A percentile compares a stretch with the other conserved stretches of the same genome.
Conservation (phyloP, 2,797 vertebrate genomes). For the Microctenopoma lineatum region DNA sequence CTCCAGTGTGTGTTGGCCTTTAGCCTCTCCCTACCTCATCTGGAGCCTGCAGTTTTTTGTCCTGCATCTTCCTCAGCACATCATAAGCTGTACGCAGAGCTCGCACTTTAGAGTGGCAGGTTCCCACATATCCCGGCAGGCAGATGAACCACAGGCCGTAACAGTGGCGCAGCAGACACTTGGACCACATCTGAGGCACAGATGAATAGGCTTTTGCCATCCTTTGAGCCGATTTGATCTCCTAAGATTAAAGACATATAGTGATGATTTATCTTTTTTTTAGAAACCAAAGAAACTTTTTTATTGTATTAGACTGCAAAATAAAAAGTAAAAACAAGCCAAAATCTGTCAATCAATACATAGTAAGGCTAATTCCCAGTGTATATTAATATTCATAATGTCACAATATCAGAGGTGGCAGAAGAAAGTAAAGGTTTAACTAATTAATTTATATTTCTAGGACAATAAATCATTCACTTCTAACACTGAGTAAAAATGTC, state of each 20-base stretch:
- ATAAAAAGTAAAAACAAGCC: background rate
- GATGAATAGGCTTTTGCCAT: slow-evolving; percentile 95
- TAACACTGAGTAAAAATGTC: background rate
- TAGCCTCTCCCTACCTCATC: slow-evolving; percentile 88
- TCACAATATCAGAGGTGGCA: background rate
- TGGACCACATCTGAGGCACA: slow-evolving; percentile 98
- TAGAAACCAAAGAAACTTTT: background rate
- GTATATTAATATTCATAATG: background rate
- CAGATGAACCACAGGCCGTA: slow-evolving; percentile 99
- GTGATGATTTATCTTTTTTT: slow-evolving; percentile 7
- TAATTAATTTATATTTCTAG: background rate
- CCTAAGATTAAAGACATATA: slow-evolving; percentile 80
- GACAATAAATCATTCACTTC: background rate
- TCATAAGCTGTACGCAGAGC: slow-evolving; percentile 94
- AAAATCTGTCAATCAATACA: background rate
- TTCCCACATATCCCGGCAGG: slow-evolving; percentile 92
- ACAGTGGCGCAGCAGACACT: slow-evolving; percentile 94
- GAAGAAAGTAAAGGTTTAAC: background rate
- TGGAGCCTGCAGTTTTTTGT: slow-evolving; percentile 94
- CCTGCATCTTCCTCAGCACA: slow-evolving; percentile 95
- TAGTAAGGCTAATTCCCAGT: slow-evolving; percentile 1
- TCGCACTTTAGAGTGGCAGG: slow-evolving; percentile 95
- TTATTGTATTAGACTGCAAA: background rate
- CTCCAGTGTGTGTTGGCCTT: too few relatives aligned
- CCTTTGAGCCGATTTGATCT: slow-evolving; percentile 95